Percentiles rank a stretch among this genome's conserved stretches.
Evolutionary conservation across 2,797 vertebrate genomes (phyloP).

Genomic region (Platalea minor): DNA sequence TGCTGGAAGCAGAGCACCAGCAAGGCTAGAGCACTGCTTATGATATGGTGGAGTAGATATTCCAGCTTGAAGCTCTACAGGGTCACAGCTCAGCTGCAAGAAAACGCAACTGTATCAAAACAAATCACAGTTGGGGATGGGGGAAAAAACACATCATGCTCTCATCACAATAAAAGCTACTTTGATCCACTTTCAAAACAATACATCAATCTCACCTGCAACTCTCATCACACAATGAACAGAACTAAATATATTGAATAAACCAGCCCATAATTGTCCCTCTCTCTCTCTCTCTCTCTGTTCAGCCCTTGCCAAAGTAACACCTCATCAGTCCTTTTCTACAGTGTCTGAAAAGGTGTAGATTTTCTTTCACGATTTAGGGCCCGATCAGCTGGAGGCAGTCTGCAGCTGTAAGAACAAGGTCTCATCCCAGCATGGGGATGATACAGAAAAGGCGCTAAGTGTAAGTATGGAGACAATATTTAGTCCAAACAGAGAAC

Average conservation of each 20-base stretch:
- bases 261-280: not conserved
- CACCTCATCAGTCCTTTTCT: not conserved
- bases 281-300: not conserved
- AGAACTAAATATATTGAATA: slow-evolving; percentile 48
- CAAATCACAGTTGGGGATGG: not conserved
- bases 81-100: slow-evolving; percentile 47
- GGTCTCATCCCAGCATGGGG: not conserved
- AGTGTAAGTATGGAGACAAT: not conserved
- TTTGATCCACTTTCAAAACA: slow-evolving; percentile 67
- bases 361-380: not conserved
- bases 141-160: slow-evolving; percentile 53
- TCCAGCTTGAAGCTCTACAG: slow-evolving; percentile 18
- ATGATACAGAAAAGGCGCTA: not conserved
- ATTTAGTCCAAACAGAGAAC: slow-evolving; percentile 23
- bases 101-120: slow-evolving; percentile 54
- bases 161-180: slow-evolving; percentile 65
- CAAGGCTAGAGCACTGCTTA: not conserved
- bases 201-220: slow-evolving; percentile 60
- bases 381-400: not conserved
- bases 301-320: slow-evolving; percentile 34
- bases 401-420: not conserved
- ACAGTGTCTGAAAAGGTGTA: not conserved
- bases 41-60: not conserved
- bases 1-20: slow-evolving; percentile 5
- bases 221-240: slow-evolving; percentile 48